These are phyloP conservation scores for Callaeas wilsoni DNA, from an alignment of 2,113 vertebrate species.

Conservation along the genomic window DNA sequence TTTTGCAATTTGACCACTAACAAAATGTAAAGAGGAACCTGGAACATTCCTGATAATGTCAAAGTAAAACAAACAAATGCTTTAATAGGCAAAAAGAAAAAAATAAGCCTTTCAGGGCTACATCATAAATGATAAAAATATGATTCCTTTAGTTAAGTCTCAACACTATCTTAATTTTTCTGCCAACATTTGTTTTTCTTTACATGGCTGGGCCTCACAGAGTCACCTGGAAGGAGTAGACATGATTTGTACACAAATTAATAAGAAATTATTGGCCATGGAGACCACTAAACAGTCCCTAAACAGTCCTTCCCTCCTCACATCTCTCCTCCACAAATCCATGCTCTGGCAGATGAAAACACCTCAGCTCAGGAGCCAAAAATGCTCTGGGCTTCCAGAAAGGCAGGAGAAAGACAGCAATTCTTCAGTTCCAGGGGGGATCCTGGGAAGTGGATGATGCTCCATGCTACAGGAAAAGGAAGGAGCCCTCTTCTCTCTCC, in stretches of 20 bases:
- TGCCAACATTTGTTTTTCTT: neutral
- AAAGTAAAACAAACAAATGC: neutral
- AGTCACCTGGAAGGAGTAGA: neutral
- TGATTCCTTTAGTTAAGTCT: neutral
- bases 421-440: too few relatives aligned
- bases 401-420: neutral
- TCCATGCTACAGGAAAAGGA: neutral
- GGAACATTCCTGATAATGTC: neutral
- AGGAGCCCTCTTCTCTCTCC: neutral
- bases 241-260: neutral
- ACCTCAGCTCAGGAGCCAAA: neutral
- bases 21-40: neutral
- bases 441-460: neutral
- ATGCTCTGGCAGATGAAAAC: neutral
- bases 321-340: neutral
- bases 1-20: neutral
- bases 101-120: neutral
- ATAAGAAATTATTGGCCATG: neutral
- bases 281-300: neutral
- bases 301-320: neutral
- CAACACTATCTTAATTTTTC: neutral
- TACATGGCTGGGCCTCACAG: neutral
- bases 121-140: neutral
- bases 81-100: neutral
- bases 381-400: neutral